Percentiles rank a stretch among this genome's conserved stretches.
These are phyloP conservation scores for Labrus mixtus DNA, from an alignment of 2,113 vertebrate genomes.

Conservation along the genomic window DNA sequence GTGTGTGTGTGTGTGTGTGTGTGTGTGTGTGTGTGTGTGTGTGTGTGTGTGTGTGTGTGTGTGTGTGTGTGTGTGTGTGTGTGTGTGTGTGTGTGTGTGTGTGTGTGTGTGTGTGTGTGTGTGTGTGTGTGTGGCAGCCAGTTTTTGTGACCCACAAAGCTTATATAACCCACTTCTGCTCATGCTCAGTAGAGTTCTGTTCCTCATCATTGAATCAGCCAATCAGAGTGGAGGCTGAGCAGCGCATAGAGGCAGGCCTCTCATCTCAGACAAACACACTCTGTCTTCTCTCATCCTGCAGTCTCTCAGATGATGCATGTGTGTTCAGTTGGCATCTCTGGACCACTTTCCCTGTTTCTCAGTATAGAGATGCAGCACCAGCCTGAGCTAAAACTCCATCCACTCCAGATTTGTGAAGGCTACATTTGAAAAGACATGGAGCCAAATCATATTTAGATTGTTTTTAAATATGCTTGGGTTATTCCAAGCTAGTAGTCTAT, in stretches of 20 bases:
- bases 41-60: not conserved
- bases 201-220: slow-evolving; percentile 48
- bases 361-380: slow-evolving; percentile 11
- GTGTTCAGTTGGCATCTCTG: not conserved
- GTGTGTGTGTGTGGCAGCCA: slow-evolving; percentile 5
- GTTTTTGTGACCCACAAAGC: slow-evolving; percentile 66
- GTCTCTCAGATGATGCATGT: slow-evolving; percentile 6
- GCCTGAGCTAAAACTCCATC: not conserved
- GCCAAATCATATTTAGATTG: not conserved
- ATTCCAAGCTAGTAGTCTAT: no score
- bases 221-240: slow-evolving; percentile 45
- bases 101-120: not conserved
- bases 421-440: not conserved
- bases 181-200: slow-evolving; percentile 65
- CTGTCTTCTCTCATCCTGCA: slow-evolving; percentile 15
- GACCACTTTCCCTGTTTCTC: slow-evolving; percentile 4
- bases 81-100: not conserved
- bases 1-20: not conserved
- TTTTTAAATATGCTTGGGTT: not conserved
- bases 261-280: slow-evolving; percentile 24
- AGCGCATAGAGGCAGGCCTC: slow-evolving; percentile 30
- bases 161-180: slow-evolving; percentile 76
- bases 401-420: not conserved
- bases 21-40: not conserved
- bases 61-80: slow-evolving; percentile 7